Evolutionary conservation across 1,140 invertebrate genomes (phyloP), one percentile per base, ranked within the genome.

Genomic region (Cecropterus lyciades): DNA sequence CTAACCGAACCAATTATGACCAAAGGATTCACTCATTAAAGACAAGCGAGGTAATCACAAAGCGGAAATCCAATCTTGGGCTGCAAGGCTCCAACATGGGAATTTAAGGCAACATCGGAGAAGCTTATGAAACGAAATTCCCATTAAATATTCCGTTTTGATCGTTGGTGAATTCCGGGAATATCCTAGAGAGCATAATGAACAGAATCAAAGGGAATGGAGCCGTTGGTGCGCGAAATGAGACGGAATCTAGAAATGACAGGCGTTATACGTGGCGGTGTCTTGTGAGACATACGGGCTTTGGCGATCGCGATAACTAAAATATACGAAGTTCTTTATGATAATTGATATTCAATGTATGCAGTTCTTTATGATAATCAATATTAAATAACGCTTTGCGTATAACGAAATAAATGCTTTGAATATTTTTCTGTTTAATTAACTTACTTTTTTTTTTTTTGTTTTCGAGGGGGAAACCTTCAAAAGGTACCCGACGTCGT

Each of bases 191-290:
- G 46, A 62, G 46, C 13, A 63, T 55, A 63, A 67, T 67, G 57
- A 63, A 70, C 16, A 53, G 65, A 70, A 72, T 75, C 70, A 73
- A 75, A 72, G 45, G 70, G 68, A 67, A 68, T 68, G 20, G 69
- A 66, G 33, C 55, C 76, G 65, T 71, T 65, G 67, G 56, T 27
- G 60, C 73, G 76, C 70, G 70, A 78, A 78, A 78, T 78, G 70
- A 78, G 73, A 70, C 62, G 66, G 45, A 66, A 72, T 72, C 56
- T 60, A 66, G 68, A 67, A 69, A 74, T 72, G 75, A 72, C 65
- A 65, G 72, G 69, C 69, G 66, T 67, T 69, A 57, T 60, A 60
- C 56, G 46, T 40, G 59, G 24, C n/a, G n/a, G 27, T 33, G 17
- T 14, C 13, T 27, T 30, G 16, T 1, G 4, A 6, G 45, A 60